phyloP scores from a whole-genome alignment of 2,888 invertebrate genomes.

The Noctua janthina region DNA sequence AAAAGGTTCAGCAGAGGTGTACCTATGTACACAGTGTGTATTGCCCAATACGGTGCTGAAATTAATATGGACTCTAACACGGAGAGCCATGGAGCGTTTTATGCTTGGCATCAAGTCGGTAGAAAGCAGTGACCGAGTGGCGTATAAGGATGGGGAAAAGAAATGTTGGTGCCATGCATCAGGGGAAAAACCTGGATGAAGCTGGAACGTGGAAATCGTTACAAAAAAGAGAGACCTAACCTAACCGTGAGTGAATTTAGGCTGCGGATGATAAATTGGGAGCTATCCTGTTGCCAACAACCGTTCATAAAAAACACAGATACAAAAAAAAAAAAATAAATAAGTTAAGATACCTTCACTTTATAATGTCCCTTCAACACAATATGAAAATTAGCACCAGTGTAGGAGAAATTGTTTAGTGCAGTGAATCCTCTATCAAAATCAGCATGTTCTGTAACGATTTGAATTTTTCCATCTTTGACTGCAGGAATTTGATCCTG shows the following conservation, averaged over 20 bases:
- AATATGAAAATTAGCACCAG: slow-evolving; percentile 76
- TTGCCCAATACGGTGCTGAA: neutral
- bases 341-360: slow-evolving; percentile 71
- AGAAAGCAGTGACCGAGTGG: neutral
- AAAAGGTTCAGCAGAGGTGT: neutral
- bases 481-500: slow-evolving; percentile 70
- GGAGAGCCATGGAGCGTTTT: neutral
- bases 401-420: slow-evolving; percentile 76
- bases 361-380: slow-evolving; percentile 79
- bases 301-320: neutral
- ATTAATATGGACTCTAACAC: neutral
- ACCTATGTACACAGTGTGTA: neutral
- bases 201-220: neutral
- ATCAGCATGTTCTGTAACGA: slow-evolving; percentile 66
- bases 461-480: slow-evolving; percentile 70
- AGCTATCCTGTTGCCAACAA: neutral
- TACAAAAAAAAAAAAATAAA: too few species aligned
- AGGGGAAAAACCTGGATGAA: neutral
- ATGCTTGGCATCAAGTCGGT: neutral
- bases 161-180: neutral
- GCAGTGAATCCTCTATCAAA: slow-evolving; percentile 73
- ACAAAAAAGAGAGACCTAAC: neutral
- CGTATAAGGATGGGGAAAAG: neutral
- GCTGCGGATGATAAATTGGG: neutral
- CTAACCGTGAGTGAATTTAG: neutral